Base-by-base conservation (phyloP, 1,140 invertebrate genomes). In the Musca vetustissima region DNA sequence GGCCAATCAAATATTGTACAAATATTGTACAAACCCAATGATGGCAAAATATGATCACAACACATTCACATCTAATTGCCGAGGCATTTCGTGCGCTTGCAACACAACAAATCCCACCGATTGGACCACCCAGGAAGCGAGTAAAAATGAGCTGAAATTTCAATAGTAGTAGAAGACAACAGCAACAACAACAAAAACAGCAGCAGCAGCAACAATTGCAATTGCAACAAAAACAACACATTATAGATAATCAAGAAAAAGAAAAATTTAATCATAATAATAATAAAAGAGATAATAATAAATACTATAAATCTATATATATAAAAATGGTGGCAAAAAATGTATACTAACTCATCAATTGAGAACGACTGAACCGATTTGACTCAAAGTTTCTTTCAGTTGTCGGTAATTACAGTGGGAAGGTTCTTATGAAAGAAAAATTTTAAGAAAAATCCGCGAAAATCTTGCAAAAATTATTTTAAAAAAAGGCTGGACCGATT, bases 1-100 rank as follows among this genome's bases (percentile, higher is more conserved):
- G 95, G 95, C 49, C 95, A 97, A 85, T 95, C 92, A 76, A 96
- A 96, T 83, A 93, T 95, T 76, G 91, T 96, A 76, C 94, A 96
- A 83, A 99, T 84, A 96, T 99, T 70, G 98, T 99, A 95, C 97
- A 99, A 81, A 98, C 97, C 17, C 85, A 89, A 28, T 97, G 97
- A 32, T 99, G 97, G 92, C 98, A 98, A 85, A 93, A 93, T 74
- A 98, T 99, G 95, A 95, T 98, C 71, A 90, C 90, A 77, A 94
- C 93, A 68, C 95, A 98, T 86, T 97, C 97, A 72, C 97, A 98
- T 85, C 88, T 99, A 70, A 96, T 98, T 83, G 97, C 97, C 59
- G 97, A 99, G 86, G 96, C 96, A 73, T 99, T 98, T 89, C 91
- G 95, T 72, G 96, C 96, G 55, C 87, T 99, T 74, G 97, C 97